phyloP scores from a whole-genome alignment of 2,888 invertebrate species.

The Drosophila multiciliata region DNA sequence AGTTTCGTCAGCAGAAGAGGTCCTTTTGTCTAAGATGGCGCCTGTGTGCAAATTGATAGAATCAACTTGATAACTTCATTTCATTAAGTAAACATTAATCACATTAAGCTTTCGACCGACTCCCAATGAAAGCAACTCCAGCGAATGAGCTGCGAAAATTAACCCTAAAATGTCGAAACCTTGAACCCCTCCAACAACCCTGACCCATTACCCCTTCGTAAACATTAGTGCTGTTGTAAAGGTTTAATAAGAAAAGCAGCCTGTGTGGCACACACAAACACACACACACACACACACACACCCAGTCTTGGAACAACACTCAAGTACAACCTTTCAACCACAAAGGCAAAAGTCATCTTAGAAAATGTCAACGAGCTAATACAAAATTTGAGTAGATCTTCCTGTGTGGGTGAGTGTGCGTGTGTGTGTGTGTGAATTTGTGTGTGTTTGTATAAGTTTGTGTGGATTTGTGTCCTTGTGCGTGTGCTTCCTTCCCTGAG shows the following conservation, averaged over 20 bases:
- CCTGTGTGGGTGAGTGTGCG: not conserved
- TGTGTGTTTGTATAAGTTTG: slow-evolving; percentile 26
- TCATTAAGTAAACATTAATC: slow-evolving; percentile 81
- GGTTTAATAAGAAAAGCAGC: slow-evolving; percentile 72
- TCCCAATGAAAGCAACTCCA: slow-evolving; percentile 8
- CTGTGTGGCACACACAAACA: slow-evolving; percentile 4
- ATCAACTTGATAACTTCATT: slow-evolving; percentile 81
- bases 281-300: not conserved
- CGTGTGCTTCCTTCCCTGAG: slow-evolving; percentile 49
- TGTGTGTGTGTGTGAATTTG: slow-evolving; percentile 1
- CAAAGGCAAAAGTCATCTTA: slow-evolving; percentile 67
- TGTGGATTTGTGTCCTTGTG: slow-evolving; percentile 27
- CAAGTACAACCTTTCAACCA: slow-evolving; percentile 53
- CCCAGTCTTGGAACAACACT: slow-evolving; percentile 22
- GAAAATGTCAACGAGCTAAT: slow-evolving; percentile 75
- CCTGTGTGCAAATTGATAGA: slow-evolving; percentile 75
- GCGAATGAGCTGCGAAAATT: slow-evolving; percentile 64
- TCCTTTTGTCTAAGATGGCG: slow-evolving; percentile 62
- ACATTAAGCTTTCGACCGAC: slow-evolving; percentile 71
- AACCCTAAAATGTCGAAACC: slow-evolving; percentile 61
- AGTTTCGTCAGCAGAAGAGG: slow-evolving; percentile 52
- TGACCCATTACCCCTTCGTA: slow-evolving; percentile 2
- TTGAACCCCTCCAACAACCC: not conserved
- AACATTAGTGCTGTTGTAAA: slow-evolving; percentile 35
- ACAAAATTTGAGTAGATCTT: slow-evolving; percentile 32